Evolutionary conservation across 2,113 vertebrate species (phyloP).

Genomic region (Genyomyrus donnyi): DNA sequence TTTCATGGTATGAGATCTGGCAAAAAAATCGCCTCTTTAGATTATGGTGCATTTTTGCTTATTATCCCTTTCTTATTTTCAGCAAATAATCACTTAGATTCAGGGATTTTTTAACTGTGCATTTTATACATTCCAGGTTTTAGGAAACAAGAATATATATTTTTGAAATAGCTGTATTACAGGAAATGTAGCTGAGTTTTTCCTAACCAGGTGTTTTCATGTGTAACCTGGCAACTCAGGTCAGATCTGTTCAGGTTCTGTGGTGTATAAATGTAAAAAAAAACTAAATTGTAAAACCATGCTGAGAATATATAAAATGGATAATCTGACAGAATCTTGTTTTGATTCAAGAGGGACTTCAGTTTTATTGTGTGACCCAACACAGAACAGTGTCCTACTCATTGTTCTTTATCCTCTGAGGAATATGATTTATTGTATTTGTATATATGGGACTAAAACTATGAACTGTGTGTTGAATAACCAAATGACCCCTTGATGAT

Average conservation of each 20-base stretch:
- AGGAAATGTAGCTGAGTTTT: not conserved
- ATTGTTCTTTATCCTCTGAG: not conserved
- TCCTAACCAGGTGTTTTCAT: slow-evolving; percentile 8
- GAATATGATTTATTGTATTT: not conserved
- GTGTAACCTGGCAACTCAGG: slow-evolving; percentile 46
- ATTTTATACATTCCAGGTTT: not conserved
- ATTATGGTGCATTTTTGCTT: not conserved
- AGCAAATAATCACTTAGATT: not conserved
- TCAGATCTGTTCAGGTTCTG: slow-evolving; percentile 48
- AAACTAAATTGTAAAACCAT: not conserved
- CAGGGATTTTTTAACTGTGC: slow-evolving; percentile 9
- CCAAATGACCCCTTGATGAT: not conserved
- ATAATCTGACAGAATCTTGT: not conserved
- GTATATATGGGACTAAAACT: not conserved
- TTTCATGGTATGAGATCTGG: not conserved
- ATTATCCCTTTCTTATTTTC: not conserved
- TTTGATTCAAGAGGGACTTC: not conserved
- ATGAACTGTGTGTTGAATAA: not conserved
- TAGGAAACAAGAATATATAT: slow-evolving; percentile 14
- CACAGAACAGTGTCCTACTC: not conserved
- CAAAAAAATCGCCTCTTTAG: not conserved
- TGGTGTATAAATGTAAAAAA: not conserved
- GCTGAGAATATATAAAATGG: not conserved
- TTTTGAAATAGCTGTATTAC: not conserved
- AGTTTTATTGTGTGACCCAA: not conserved